Evolutionary conservation across 2,888 invertebrate species (phyloP).

Genomic region (Tortrix viridana): DNA sequence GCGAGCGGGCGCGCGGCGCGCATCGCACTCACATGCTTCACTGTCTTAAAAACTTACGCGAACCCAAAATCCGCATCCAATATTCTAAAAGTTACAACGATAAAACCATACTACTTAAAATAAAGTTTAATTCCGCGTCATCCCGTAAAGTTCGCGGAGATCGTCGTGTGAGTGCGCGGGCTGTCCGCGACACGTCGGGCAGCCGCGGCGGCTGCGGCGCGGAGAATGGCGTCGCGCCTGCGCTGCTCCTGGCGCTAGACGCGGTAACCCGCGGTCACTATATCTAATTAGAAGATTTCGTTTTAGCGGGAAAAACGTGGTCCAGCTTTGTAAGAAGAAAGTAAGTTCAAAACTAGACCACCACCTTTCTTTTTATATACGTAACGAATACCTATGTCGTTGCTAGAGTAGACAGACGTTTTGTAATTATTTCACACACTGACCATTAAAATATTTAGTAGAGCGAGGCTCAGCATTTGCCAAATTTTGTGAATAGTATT

Average conservation of each 20-base stretch:
- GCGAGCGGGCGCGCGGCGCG: slow-evolving; percentile 57
- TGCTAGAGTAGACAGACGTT: too few relatives aligned
- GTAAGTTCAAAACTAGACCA: background rate
- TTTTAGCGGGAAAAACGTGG: background rate
- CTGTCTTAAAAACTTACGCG: slow-evolving; percentile 1
- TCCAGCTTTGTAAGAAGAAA: background rate
- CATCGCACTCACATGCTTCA: slow-evolving; percentile 71
- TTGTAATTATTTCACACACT: too few relatives aligned
- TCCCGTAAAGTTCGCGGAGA: slow-evolving; percentile 55
- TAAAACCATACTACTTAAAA: background rate
- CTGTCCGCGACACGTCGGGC: slow-evolving; percentile 55
- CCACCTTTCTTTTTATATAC: too few relatives aligned
- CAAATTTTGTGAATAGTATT: too few relatives aligned
- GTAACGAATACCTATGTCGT: too few relatives aligned
- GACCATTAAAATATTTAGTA: too few relatives aligned
- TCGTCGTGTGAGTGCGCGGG: slow-evolving; percentile 43
- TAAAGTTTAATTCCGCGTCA: slow-evolving; percentile 42
- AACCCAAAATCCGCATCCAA: slow-evolving; percentile 41
- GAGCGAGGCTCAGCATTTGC: too few relatives aligned
- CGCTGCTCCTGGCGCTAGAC: slow-evolving; percentile 49
- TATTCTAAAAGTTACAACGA: background rate
- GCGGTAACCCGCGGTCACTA: slow-evolving; percentile 18
- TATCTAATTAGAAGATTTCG: slow-evolving; percentile 20
- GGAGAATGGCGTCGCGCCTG: slow-evolving; percentile 79
- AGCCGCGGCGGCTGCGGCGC: slow-evolving; percentile 64